These are phyloP conservation scores for Eledona agricola DNA, from an alignment of 2,888 invertebrate genomes.

Conservation along the genomic window DNA sequence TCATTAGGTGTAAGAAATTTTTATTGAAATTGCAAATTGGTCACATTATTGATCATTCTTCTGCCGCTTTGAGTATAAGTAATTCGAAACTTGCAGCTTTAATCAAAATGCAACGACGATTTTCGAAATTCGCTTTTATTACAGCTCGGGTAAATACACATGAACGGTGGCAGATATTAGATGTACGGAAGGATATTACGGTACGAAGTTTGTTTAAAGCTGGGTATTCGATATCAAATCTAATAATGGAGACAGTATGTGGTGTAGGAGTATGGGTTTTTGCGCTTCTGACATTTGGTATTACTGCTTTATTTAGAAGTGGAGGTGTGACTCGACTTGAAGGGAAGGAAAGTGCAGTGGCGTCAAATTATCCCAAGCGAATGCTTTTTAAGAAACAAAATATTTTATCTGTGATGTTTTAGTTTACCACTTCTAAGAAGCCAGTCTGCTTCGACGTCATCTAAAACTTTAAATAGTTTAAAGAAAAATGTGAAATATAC, in stretches of 20 bases:
- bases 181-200: constrained; percentile 19
- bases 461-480: too few species aligned
- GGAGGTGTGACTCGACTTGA: constrained; percentile 17
- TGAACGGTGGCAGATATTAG: constrained; percentile 20
- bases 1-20: constrained; percentile 35
- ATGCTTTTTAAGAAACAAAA: too few species aligned
- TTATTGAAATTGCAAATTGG: constrained; percentile 29
- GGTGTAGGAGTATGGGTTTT: constrained; percentile 18
- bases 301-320: constrained; percentile 22
- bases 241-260: constrained; percentile 25
- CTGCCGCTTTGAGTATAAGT: background rate
- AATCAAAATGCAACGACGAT: constrained; percentile 24
- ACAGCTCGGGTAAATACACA: constrained; percentile 21
- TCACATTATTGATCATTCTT: constrained; percentile 6
- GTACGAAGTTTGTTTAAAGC: constrained; percentile 16
- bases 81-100: constrained; percentile 1
- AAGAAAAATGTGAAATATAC: too few species aligned
- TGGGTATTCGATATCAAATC: constrained; percentile 25
- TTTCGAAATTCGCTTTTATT: constrained; percentile 20
- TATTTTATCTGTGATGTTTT: too few species aligned
- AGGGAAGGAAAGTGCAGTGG: constrained; percentile 23
- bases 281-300: constrained; percentile 21
- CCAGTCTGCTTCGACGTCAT: too few species aligned
- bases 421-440: too few species aligned
- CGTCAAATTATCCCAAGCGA: constrained; percentile 13